Percentiles rank a stretch among this genome's conserved stretches.
Evolutionary conservation across 2,888 invertebrate genomes (phyloP).

Genomic region (Zonitis immaculata): DNA sequence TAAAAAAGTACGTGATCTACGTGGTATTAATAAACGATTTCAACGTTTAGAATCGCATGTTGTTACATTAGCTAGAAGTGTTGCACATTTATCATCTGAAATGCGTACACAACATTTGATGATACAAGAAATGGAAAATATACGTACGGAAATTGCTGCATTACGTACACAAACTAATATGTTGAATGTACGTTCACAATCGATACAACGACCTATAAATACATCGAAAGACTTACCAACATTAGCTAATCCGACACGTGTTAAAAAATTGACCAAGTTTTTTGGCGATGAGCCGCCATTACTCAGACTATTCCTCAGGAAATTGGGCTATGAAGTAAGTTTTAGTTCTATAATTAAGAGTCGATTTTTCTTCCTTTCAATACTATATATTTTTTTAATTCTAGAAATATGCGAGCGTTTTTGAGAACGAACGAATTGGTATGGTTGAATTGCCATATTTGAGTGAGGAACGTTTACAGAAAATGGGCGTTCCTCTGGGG

Average conservation of each 20-base stretch:
- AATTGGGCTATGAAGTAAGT: constrained; percentile 83
- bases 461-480: constrained; percentile 80
- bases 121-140: constrained; percentile 85
- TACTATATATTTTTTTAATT: no score
- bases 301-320: constrained; percentile 81
- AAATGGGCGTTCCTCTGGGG: constrained; percentile 86
- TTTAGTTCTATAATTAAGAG: no score
- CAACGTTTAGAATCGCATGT: constrained; percentile 87
- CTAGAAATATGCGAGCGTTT: constrained; percentile 80
- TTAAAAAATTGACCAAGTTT: constrained; percentile 86
- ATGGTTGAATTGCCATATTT: constrained; percentile 88
- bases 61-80: constrained; percentile 75
- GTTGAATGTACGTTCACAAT: constrained; percentile 61
- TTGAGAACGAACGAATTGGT: constrained; percentile 82
- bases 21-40: constrained; percentile 82
- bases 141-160: constrained; percentile 75
- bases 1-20: constrained; percentile 62
- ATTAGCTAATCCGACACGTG: constrained; percentile 79
- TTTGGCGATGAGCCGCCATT: constrained; percentile 92
- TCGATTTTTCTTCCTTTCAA: no score
- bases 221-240: constrained; percentile 60
- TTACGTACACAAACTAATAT: constrained; percentile 64
- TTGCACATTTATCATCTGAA: constrained; percentile 87
- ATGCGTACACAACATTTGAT: constrained; percentile 85
- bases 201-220: constrained; percentile 55